Base-by-base conservation (phyloP, 1,140 invertebrate genomes). In the Drosophila parvula region DNA sequence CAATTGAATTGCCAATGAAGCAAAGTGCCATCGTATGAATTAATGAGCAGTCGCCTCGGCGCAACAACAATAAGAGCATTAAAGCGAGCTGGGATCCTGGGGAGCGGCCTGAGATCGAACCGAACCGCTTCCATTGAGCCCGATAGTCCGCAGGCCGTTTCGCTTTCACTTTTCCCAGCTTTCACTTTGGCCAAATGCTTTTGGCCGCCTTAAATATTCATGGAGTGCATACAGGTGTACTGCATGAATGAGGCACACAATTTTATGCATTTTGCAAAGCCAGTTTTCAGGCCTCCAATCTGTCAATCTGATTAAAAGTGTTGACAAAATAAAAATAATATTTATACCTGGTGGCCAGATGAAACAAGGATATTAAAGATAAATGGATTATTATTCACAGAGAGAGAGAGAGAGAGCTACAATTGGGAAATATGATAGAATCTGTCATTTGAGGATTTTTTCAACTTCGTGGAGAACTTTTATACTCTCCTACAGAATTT, bases 21-120 rank as follows among this genome's bases (percentile, higher is more conserved):
- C 83, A 86, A 82, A 88, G 82, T 88, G 79, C 63, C 79, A 79
- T 82, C 63, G 71, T 83, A 88, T 86, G 79, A 86, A 86, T 88
- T 86, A 86, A 86, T 86, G 83, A 86, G 79, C 67, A 88, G 67
- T 64, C 70, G 43, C 62, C 71, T 75, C 51, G 44, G 41, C 44
- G 41, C 44, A 47, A 48, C 60, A 73, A 62, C 32, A 74, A 60
- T 60, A 83, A 63, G 71, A 76, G 64, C 58, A 67, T 65, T 63
- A 71, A 41, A 51, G 53, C 55, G 55, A 51, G 36, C 32, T n/a
- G 22, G 69, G 44, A 22, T 44, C 36, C 11, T 10, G 32, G 27
- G 16, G 48, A 50, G 48, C 30, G 9, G 12, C 4, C 0, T 38
- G 38, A n/a, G 28, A 36, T 53, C 56, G 36, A 38, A 48, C 45